Base-by-base conservation (phyloP, 2,888 invertebrate genomes). In the Altica lythri region DNA sequence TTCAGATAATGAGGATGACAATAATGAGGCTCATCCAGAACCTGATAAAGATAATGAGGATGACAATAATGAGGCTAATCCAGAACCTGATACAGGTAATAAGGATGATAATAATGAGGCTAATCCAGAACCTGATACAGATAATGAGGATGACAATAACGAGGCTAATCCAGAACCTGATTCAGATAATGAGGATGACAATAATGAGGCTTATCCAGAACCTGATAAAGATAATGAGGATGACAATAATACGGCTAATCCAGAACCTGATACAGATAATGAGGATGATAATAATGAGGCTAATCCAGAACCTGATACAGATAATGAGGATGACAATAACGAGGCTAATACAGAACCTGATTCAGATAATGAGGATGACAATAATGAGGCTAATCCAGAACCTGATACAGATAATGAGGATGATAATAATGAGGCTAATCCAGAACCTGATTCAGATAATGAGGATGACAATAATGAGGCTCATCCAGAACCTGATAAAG, bases 321-420 rank as follows among this genome's bases (percentile, higher is more conserved):
- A 32, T 32, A n/a, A 32, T 32, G 32, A 12, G 4, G 32, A 32
- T 32, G 32, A 32, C 9, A n/a, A 32, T 32, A n/a, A 32, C 9
- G 32, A 12, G 4, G 32, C 4, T 12, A n/a, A 32, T 32, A n/a
- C 4, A 4, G 32, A 32, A 6, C 5, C 4, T 12, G 32, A 32
- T 12, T 4, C 4, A 6, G 32, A 32, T 32, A n/a, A 32, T 32
- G 32, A 32, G 4, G 32, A 32, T 32, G 32, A 32, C 9, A n/a
- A 32, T 32, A 8, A 22, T 22, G 22, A 22, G 4, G 22, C 4
- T 22, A 8, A 22, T 22, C 4, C 4, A 5, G 22, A 22, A 5
- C 4, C 4, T 22, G 22, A 22, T 22, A 8, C 4, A 5, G 22
- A 22, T 22, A 8, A 22, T 22, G 22, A 22, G 4, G 22, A 22